phyloP scores from a whole-genome alignment of 2,113 vertebrate genomes.

The Xenus cinereus region DNA sequence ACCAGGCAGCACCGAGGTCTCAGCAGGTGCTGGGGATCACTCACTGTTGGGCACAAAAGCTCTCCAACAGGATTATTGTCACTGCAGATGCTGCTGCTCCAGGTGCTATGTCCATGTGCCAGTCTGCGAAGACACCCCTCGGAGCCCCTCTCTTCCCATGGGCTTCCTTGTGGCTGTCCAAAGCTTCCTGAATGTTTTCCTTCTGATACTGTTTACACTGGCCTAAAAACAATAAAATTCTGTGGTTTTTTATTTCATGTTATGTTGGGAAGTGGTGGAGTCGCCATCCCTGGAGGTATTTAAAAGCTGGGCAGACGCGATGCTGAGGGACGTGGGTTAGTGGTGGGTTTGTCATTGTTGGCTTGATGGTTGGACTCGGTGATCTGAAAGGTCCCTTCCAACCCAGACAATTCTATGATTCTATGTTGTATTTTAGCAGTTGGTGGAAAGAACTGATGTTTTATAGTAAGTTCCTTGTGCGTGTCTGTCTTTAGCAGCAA shows the following conservation, averaged over 20 bases:
- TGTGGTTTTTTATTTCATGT: fast-evolving
- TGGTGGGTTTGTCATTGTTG: neutral
- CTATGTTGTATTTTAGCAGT: neutral
- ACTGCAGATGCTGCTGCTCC: fast-evolving
- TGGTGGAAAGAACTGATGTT: neutral
- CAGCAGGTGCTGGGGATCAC: too few species aligned
- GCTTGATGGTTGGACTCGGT: neutral
- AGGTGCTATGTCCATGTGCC: fast-evolving
- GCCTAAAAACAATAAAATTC: neutral
- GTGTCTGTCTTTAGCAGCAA: neutral
- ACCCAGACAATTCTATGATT: neutral
- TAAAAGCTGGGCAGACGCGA: neutral
- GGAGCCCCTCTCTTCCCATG: fast-evolving
- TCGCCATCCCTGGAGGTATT: neutral
- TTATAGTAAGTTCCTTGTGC: fast-evolving
- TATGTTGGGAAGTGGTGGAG: neutral
- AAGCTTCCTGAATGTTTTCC: neutral
- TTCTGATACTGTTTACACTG: neutral
- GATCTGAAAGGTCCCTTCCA: neutral
- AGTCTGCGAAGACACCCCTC: fast-evolving
- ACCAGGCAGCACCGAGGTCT: fast-evolving
- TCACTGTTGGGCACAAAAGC: fast-evolving
- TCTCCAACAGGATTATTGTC: too few species aligned
- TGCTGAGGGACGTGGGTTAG: neutral
- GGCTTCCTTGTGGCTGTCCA: neutral